A percentile compares a stretch with the other conserved stretches of the same genome.
Conservation (phyloP, 2,888 invertebrate genomes). For the Thereva nobilitata region DNA sequence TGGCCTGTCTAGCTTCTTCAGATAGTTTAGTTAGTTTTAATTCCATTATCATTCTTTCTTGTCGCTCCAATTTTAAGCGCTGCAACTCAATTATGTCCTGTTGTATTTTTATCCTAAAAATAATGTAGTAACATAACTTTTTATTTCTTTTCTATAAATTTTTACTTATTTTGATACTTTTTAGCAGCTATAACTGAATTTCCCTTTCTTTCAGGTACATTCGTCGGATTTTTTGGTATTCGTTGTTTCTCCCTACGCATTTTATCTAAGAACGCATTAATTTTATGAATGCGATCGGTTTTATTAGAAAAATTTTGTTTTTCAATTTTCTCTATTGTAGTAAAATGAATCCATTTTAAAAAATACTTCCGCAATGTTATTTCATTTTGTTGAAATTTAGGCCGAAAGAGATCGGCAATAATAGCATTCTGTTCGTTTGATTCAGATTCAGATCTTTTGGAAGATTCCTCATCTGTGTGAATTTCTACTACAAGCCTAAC, state of each 20-base stretch:
- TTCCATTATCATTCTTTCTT: conserved; percentile 73
- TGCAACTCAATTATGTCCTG: conserved; percentile 74
- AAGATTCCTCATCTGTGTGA: conserved; percentile 41
- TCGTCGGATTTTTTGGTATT: conserved; percentile 29
- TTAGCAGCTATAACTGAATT: conserved; percentile 44
- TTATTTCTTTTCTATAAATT: background rate
- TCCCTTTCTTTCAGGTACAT: background rate
- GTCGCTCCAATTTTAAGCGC: conserved; percentile 70
- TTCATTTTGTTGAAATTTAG: conserved; percentile 37
- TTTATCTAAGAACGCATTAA: conserved; percentile 55
- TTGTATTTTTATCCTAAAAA: conserved; percentile 68
- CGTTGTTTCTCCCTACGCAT: conserved; percentile 52
- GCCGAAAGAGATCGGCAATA: conserved; percentile 50
- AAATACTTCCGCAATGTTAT: conserved; percentile 51
- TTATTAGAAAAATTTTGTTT: conserved; percentile 48
- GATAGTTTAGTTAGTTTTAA: conserved; percentile 71
- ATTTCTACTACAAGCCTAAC: conserved; percentile 22
- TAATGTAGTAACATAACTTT: background rate
- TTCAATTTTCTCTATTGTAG: conserved; percentile 54
- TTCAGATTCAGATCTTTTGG: conserved; percentile 36
- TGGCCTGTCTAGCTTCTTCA: conserved; percentile 66
- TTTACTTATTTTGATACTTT: conserved; percentile 56
- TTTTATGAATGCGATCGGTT: conserved; percentile 52
- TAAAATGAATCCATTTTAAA: conserved; percentile 55
- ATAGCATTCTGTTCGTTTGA: conserved; percentile 51